Evolutionary conservation across 2,113 vertebrate species (phyloP).

Genomic region (Brachyhypopomus gauderio): DNA sequence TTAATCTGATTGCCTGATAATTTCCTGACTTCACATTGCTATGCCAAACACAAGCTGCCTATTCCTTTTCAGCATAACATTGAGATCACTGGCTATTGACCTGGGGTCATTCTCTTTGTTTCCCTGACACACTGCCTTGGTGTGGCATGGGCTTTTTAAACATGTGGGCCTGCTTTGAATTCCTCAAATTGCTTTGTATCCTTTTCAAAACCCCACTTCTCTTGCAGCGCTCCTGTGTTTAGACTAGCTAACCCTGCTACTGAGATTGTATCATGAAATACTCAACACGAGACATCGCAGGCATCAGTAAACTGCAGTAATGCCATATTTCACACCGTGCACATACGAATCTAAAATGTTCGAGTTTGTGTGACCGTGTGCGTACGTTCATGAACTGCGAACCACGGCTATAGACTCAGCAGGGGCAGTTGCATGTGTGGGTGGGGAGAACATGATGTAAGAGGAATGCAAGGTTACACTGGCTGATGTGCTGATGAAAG

Average conservation of each 20-base stretch:
- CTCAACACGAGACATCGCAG: background rate
- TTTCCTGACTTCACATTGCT: too few relatives aligned
- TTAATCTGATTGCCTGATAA: too few relatives aligned
- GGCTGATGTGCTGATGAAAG: slow-evolving; percentile 60
- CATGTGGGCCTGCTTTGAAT: background rate
- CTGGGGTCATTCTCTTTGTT: background rate
- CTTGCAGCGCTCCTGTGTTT: background rate
- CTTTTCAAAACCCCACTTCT: slow-evolving; percentile 34
- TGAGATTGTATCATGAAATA: background rate
- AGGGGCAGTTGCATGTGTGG: background rate
- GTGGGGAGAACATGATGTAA: slow-evolving; percentile 61
- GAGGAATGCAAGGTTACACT: slow-evolving; percentile 52
- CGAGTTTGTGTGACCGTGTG: background rate
- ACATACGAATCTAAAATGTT: background rate
- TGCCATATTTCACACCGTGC: background rate
- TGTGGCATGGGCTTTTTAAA: slow-evolving; percentile 28
- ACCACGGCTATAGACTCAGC: background rate
- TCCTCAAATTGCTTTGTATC: background rate
- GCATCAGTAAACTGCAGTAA: background rate
- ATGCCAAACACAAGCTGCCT: too few relatives aligned
- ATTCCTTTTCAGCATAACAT: too few relatives aligned
- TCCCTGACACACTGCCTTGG: background rate
- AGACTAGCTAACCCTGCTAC: background rate
- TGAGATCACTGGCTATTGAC: background rate
- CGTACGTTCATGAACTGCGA: background rate